Conservation (phyloP, 1,140 invertebrate genomes). For the Cydia pomonella region DNA sequence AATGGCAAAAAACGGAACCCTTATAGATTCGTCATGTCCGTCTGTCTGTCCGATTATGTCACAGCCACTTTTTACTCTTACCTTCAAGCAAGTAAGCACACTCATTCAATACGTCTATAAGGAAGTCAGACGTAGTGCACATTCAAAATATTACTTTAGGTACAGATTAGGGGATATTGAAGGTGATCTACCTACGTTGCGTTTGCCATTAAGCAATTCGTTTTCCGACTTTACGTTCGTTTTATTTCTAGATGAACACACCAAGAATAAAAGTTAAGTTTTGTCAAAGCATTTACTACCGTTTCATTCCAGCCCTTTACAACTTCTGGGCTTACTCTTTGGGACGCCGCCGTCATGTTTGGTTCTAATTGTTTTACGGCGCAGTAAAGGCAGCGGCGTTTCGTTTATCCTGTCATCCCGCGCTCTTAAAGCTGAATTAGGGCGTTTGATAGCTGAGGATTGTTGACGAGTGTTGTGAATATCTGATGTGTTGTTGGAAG, state of each 20-base stretch:
- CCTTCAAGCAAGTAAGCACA: too few species aligned
- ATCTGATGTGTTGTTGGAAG: constrained; percentile 7
- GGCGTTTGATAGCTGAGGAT: not conserved
- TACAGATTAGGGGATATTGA: too few species aligned
- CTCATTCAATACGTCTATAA: too few species aligned
- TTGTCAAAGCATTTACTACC: constrained; percentile 8
- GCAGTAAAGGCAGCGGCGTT: constrained; percentile 11
- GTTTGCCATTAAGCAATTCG: too few species aligned
- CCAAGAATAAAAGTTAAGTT: not conserved
- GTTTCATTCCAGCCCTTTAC: not conserved
- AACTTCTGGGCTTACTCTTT: not conserved
- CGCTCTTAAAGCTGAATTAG: constrained; percentile 10
- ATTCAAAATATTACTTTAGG: too few species aligned
- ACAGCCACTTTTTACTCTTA: too few species aligned
- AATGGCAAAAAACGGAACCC: too few species aligned
- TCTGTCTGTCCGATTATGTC: too few species aligned
- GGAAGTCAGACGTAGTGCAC: too few species aligned
- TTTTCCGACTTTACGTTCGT: not conserved
- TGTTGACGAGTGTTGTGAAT: constrained; percentile 1
- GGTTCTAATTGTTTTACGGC: constrained; percentile 8
- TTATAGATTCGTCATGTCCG: too few species aligned
- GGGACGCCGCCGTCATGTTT: not conserved
- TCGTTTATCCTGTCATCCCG: not conserved
- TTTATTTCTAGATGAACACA: not conserved
- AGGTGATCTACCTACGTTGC: not conserved